A percentile compares a stretch with the other conserved stretches of the same genome.
These are phyloP conservation scores for Martes martes DNA, from an alignment of 2,113 vertebrate genomes.

Conservation along the genomic window DNA sequence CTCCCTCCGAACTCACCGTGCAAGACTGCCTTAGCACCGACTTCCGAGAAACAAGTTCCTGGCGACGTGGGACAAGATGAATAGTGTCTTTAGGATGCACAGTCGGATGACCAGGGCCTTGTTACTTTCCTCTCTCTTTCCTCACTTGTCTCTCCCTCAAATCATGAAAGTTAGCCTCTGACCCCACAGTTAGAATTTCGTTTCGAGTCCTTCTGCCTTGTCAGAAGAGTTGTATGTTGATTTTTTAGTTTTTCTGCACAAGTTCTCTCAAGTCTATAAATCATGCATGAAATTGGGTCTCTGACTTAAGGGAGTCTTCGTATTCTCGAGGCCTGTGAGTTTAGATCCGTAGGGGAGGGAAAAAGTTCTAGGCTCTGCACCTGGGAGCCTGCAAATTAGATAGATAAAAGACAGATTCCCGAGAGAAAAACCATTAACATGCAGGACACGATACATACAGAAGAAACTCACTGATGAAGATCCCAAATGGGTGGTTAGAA, in stretches of 20 bases:
- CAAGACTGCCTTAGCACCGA: neutral
- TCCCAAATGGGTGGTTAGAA: neutral
- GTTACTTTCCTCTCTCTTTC: neutral
- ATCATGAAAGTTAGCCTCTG: neutral
- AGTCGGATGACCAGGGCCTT: neutral
- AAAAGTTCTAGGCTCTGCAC: neutral
- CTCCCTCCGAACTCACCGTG: neutral
- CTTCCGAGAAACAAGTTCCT: neutral
- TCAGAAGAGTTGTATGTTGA: neutral
- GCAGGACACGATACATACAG: accelerated
- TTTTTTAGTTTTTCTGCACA: neutral
- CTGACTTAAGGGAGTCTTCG: neutral
- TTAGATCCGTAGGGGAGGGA: neutral
- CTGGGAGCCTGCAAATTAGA: neutral
- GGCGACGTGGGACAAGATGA: neutral
- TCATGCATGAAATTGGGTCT: neutral
- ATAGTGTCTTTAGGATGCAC: neutral
- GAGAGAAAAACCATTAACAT: neutral
- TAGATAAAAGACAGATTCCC: neutral
- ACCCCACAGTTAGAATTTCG: neutral
- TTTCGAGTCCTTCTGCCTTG: neutral
- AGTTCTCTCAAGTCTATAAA: neutral
- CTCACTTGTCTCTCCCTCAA: neutral
- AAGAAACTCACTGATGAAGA: neutral
- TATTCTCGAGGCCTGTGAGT: neutral